phyloP scores from a whole-genome alignment of 2,888 invertebrate species.

The Chalcosyrphus nemorum region DNA sequence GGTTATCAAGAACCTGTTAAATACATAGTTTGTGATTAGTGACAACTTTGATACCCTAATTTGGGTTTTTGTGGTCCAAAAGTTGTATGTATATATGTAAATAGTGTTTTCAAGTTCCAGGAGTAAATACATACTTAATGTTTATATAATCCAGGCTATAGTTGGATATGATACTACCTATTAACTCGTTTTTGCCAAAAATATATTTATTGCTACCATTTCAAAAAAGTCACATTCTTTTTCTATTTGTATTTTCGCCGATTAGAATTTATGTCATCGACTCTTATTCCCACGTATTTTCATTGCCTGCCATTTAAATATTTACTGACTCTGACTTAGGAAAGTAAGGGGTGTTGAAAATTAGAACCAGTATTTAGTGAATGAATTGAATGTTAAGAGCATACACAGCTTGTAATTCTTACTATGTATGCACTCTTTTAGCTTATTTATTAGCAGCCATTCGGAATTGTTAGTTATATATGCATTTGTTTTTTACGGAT shows the following conservation, averaged over 20 bases:
- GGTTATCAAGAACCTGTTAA: background rate
- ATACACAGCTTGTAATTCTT: too few species aligned
- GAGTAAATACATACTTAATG: background rate
- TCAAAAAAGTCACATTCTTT: background rate
- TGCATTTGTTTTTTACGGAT: too few species aligned
- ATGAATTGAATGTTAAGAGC: too few species aligned
- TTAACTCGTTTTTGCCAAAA: slow-evolving; percentile 11
- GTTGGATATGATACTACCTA: background rate
- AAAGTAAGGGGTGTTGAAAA: background rate
- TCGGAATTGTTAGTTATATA: too few species aligned
- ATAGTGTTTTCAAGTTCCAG: background rate
- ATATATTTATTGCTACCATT: slow-evolving; percentile 4
- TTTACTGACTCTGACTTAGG: background rate
- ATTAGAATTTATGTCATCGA: slow-evolving; percentile 1
- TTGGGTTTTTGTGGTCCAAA: too few species aligned
- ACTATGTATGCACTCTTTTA: too few species aligned
- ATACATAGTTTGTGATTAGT: background rate
- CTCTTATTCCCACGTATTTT: background rate
- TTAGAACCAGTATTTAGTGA: too few species aligned
- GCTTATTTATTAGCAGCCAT: too few species aligned
- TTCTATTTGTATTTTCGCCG: background rate
- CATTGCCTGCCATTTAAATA: background rate
- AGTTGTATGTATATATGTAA: background rate
- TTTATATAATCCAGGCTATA: background rate
- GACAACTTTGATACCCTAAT: background rate